Percentiles rank a stretch among this genome's conserved stretches.
These are phyloP conservation scores for Elephas maximus DNA, from an alignment of 2,113 vertebrate species.

Conservation along the genomic window DNA sequence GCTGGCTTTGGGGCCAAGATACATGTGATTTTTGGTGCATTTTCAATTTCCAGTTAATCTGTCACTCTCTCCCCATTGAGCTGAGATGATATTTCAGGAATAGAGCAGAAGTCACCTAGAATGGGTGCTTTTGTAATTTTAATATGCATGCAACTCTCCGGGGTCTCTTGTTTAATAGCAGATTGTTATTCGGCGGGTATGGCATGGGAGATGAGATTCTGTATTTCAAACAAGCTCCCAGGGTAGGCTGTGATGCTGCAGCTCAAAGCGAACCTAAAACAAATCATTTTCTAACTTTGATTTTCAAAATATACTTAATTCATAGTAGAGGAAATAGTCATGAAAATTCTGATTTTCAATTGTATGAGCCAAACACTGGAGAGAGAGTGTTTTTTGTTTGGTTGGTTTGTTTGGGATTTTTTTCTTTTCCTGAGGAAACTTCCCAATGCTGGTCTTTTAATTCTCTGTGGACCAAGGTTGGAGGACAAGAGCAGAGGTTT, in stretches of 20 bases:
- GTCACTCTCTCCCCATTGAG: not conserved
- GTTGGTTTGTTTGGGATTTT: not conserved
- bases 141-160: not conserved
- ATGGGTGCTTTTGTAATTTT: conserved; percentile 38
- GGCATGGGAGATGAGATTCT: not conserved
- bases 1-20: not conserved
- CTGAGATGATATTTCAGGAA: conserved; percentile 21
- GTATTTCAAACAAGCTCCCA: not conserved
- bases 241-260: no score
- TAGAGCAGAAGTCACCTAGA: conserved; percentile 15
- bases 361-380: not conserved
- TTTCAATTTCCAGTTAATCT: conserved; percentile 51
- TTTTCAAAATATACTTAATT: conserved; percentile 53
- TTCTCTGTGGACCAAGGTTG: not conserved
- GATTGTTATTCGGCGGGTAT: not conserved
- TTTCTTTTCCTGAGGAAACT: conserved; percentile 14
- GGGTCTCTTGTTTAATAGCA: not conserved
- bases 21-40: not conserved
- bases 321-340: conserved; percentile 26
- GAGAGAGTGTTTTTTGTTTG: not conserved
- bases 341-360: conserved; percentile 22
- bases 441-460: not conserved
- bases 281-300: conserved; percentile 28
- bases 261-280: not conserved
- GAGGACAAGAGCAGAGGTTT: not conserved